Base-by-base conservation (phyloP, 2,113 vertebrate genomes). In the Helogale parvula region DNA sequence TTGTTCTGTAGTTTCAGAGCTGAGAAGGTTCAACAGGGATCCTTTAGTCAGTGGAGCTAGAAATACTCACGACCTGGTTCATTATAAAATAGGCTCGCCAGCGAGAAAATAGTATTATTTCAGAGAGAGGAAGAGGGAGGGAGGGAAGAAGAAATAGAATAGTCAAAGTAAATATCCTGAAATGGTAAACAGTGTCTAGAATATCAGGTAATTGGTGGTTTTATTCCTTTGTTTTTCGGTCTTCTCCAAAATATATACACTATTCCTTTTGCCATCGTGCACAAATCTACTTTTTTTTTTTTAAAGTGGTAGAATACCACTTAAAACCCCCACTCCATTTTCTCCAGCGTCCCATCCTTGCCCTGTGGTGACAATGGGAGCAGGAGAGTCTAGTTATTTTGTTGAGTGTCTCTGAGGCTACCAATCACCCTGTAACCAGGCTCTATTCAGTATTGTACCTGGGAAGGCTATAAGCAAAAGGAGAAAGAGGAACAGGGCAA, bases 321-420 rank as follows among this genome's bases (percentile, higher is more conserved):
- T 89, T 27, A n/a, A 41, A 90, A 57, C 12, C 2, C 3, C 35
- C 27, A 9, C 2, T 50, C 23, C 2, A 4, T 38, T 60, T 17
- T 6, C 14, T 0, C 3, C 29, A 0, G 23, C 4, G 69, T 77
- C n/a, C 63, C 45, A 35, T 1, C 2, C 21, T 47, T 63, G 72
- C 38, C 74, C 79, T 0, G 0, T 17, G 15, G 15, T 8, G 7
- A 5, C 31, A 27, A 6, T 0, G 31, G 25, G 0, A 7, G 31
- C 38, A 23, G 9, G 50, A 60, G 81, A 65, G 29, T 47, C 88
- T 1, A 38, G 47, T 27, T 71, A n/a, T 9, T 96, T 38, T 5
- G 13, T 3, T 10, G 72, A 57, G 83, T 29, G 68, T 2, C 38
- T 41, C 1, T 35, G 35, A 82, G 80, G 47, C n/a, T 66, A 47